Evolutionary conservation across 2,797 vertebrate genomes (phyloP).

Genomic region (Lepus townsendii): DNA sequence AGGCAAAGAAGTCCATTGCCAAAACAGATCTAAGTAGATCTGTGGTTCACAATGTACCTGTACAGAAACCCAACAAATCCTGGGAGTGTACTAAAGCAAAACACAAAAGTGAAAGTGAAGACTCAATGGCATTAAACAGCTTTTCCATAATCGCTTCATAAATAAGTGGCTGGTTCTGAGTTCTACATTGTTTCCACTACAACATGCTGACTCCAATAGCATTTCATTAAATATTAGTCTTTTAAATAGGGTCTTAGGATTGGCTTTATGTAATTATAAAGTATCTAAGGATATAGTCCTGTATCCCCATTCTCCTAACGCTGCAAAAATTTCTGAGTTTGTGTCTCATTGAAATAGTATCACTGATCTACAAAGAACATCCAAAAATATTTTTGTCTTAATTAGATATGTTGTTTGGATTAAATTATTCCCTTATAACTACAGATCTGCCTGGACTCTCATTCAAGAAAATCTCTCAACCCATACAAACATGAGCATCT

Average conservation of each 20-base stretch:
- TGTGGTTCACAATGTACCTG: rapidly evolving
- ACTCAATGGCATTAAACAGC: not conserved
- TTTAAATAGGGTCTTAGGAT: not conserved
- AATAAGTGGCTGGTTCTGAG: not conserved
- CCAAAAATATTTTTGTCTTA: not conserved
- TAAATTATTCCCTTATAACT: not conserved
- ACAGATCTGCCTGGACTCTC: not conserved
- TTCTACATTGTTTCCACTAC: not conserved
- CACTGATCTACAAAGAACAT: not conserved
- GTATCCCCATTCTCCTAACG: not conserved
- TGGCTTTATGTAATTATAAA: not conserved
- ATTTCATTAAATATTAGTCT: not conserved
- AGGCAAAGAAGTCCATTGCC: not conserved
- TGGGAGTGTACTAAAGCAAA: not conserved
- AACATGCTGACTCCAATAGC: not conserved
- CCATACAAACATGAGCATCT: too few relatives aligned
- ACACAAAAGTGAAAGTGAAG: not conserved
- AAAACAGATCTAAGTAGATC: not conserved
- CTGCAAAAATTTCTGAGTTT: not conserved
- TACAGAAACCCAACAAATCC: not conserved
- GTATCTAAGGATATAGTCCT: not conserved
- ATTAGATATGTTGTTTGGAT: not conserved
- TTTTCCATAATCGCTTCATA: not conserved
- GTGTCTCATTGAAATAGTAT: not conserved
- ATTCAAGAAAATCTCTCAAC: not conserved